phyloP scores from a whole-genome alignment of 2,113 vertebrate species.

The Crotalus helleri region DNA sequence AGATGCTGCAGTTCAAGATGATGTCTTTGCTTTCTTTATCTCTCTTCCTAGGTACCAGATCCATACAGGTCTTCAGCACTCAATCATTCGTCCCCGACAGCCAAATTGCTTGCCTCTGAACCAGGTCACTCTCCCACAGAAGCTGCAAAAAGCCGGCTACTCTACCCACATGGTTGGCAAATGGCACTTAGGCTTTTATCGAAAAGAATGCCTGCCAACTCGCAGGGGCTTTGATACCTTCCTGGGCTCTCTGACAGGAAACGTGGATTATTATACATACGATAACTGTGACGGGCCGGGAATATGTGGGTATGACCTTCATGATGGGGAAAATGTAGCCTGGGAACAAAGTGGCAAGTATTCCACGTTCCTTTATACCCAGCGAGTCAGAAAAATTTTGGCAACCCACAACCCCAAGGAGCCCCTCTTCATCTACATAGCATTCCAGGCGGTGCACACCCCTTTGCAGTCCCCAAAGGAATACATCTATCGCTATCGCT shows the following conservation, averaged over 20 bases:
- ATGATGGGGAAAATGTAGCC: constrained; percentile 87
- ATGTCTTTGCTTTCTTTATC: constrained; percentile 6
- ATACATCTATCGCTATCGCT: constrained; percentile 89
- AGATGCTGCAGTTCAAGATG: neutral
- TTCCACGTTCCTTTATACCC: constrained; percentile 91
- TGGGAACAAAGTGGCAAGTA: constrained; percentile 91
- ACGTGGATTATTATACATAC: constrained; percentile 94
- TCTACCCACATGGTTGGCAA: constrained; percentile 98
- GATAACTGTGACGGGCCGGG: constrained; percentile 89
- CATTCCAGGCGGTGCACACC: constrained; percentile 94
- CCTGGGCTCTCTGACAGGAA: constrained; percentile 92
- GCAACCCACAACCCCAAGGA: constrained; percentile 81
- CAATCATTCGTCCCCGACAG: constrained; percentile 93
- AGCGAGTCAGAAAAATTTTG: constrained; percentile 87
- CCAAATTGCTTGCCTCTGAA: constrained; percentile 93
- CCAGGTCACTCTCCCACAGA: constrained; percentile 90
- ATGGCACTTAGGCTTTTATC: constrained; percentile 98
- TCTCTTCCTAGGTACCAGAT: constrained; percentile 87
- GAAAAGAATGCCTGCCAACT: constrained; percentile 92
- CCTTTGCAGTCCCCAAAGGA: constrained; percentile 90
- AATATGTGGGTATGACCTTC: constrained; percentile 89
- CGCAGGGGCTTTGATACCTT: constrained; percentile 93
- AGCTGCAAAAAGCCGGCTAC: constrained; percentile 89
- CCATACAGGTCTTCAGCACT: constrained; percentile 96
- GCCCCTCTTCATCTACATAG: constrained; percentile 92